Evolutionary conservation across 2,888 invertebrate genomes (phyloP), one percentile per base, ranked within the genome.

Genomic region (Leptinotarsa haldemani): DNA sequence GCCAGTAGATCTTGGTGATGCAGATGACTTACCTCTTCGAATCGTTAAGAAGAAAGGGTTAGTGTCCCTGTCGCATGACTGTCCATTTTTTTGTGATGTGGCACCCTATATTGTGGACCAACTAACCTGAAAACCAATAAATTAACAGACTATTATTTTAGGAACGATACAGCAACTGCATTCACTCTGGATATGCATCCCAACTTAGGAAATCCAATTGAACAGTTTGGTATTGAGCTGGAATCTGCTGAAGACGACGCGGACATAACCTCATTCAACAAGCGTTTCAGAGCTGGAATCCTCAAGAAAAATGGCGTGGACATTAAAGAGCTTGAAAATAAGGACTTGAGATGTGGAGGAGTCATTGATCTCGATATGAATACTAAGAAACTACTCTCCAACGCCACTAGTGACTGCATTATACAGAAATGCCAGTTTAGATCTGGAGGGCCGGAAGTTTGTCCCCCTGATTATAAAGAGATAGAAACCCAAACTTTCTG

Each of bases 401-500:
- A 90, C 63, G 88, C 91, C 80, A 91, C 93, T 1, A 91, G 91
- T 4, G 92, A 92, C 81, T 94, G 94, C 82, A 93, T 94, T 90
- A 91, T 94, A 66, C 94, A 94, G 84, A 93, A 92, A 84, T 94
- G 94, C 85, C 91, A 91, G 76, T 94, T 94, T 84, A 91, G 92
- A 84, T 88, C 90, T 83, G 94, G 94, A 81, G 94, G 94, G 13
- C 94, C 94, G 22, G 92, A 93, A 85, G 91, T 93, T 77, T 94
- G 94, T 83, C 94, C 94, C 64, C 94, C 94, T 18, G 94, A 94
- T 86, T 94, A 93, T 83, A 93, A 92, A 85, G 93, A 94, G 83
- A 93, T 93, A 72, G 93, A 93, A 78, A 93, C 93, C 83, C 91
- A 90, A 80, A 92, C 94, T 2, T 96, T 96, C 85, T 95, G 95